A percentile compares a stretch with the other conserved stretches of the same genome.
Evolutionary conservation across 2,797 vertebrate species (phyloP).

Genomic region (Sitta carolinensis): DNA sequence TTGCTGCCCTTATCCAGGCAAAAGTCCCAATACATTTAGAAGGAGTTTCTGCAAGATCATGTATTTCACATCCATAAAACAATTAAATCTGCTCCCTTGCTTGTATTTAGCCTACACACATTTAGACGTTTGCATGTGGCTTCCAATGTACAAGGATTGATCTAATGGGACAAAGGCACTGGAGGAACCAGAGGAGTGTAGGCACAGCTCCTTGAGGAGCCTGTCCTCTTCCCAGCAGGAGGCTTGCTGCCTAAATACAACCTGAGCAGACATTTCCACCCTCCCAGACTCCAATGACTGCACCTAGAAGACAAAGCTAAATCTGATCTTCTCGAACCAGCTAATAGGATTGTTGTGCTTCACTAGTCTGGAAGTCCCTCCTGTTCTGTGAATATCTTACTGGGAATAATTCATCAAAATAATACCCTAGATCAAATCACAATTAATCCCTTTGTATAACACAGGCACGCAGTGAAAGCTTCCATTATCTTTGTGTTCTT

Average conservation of each 20-base stretch:
- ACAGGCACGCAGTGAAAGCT: neutral
- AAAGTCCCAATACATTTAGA: neutral
- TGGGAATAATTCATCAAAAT: constrained; percentile 4
- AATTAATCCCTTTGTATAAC: constrained; percentile 2
- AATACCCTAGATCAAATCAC: neutral
- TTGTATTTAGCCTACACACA: neutral
- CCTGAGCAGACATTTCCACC: neutral
- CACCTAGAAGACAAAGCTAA: neutral
- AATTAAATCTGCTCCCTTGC: neutral
- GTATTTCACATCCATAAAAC: neutral
- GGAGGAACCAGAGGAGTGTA: neutral
- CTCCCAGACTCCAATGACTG: neutral
- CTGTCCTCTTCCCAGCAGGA: neutral
- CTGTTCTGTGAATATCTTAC: neutral
- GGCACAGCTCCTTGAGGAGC: neutral
- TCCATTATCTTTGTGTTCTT: neutral
- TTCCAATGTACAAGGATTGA: neutral
- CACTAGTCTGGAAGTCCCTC: neutral
- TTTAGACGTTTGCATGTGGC: neutral
- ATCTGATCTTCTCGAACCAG: neutral
- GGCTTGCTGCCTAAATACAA: neutral
- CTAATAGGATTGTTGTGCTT: neutral
- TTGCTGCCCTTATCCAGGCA: neutral
- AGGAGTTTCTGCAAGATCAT: neutral
- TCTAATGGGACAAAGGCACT: neutral